Conservation (phyloP, 2,888 invertebrate genomes). For the Pyralis farinalis region DNA sequence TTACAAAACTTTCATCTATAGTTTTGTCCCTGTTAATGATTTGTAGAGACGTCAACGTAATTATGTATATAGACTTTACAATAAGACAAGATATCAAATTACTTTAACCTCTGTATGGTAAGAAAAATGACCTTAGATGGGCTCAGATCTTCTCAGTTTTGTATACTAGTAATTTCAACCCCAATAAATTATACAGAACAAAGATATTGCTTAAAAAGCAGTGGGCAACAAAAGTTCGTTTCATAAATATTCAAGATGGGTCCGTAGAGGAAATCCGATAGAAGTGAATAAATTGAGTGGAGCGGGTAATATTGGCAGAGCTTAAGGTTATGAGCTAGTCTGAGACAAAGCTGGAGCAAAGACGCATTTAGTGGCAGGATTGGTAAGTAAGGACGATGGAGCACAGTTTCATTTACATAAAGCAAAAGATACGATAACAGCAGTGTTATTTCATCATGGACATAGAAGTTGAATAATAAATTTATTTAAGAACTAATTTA, state of each 20-base stretch:
- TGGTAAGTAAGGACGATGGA: neutral
- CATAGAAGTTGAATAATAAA: too few relatives aligned
- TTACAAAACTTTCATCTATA: too few relatives aligned
- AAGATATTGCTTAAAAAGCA: conserved; percentile 45
- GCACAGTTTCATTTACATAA: neutral
- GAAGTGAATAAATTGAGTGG: conserved; percentile 54
- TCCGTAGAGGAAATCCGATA: conserved; percentile 50
- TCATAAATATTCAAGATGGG: conserved; percentile 60
- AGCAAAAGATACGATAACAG: too few relatives aligned
- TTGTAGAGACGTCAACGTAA: too few relatives aligned
- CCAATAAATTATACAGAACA: conserved; percentile 25
- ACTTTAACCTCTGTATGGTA: too few relatives aligned
- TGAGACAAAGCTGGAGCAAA: neutral
- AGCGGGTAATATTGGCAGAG: conserved; percentile 43
- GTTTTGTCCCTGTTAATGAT: too few relatives aligned
- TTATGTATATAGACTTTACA: too few relatives aligned
- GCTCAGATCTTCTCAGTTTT: too few relatives aligned
- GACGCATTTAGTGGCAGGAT: neutral
- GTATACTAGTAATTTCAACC: neutral
- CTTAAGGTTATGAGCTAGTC: conserved; percentile 21
- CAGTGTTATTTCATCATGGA: too few relatives aligned
- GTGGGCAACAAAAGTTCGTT: conserved; percentile 51
- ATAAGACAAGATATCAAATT: too few relatives aligned
- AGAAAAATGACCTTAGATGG: too few relatives aligned
- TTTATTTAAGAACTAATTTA: too few relatives aligned